A percentile compares a stretch with the other conserved stretches of the same genome.
These are phyloP conservation scores for Leptinotarsa haldemani DNA, from an alignment of 2,888 invertebrate genomes.

Conservation along the genomic window DNA sequence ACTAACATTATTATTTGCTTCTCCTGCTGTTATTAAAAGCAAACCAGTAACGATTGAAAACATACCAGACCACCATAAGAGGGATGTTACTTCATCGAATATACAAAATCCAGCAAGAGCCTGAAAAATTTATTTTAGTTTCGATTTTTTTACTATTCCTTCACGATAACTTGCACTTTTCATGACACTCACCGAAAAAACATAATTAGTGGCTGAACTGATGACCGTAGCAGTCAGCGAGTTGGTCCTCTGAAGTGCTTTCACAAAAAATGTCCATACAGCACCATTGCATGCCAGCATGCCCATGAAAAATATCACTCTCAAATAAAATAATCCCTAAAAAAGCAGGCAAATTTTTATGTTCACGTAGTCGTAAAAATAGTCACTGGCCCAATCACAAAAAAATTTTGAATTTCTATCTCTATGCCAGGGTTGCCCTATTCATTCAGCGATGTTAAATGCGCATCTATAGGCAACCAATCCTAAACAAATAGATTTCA, in stretches of 20 bases:
- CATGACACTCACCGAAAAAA: constrained; percentile 71
- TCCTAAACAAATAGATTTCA: no score
- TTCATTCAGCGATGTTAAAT: no score
- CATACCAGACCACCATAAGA: constrained; percentile 80
- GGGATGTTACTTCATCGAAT: constrained; percentile 77
- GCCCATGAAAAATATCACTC: constrained; percentile 63
- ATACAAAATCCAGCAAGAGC: constrained; percentile 77
- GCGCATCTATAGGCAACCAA: no score
- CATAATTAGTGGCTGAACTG: constrained; percentile 74
- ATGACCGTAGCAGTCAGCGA: constrained; percentile 73
- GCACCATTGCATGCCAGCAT: constrained; percentile 74
- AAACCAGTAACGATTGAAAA: constrained; percentile 77
- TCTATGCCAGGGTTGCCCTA: no score
- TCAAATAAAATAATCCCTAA: constrained; percentile 59
- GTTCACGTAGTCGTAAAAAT: constrained; percentile 12
- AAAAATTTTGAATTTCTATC: no score
- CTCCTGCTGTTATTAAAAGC: constrained; percentile 70
- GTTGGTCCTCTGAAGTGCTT: constrained; percentile 69
- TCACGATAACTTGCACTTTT: not conserved
- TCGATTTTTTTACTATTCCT: not conserved
- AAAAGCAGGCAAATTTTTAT: constrained; percentile 29
- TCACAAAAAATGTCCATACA: constrained; percentile 73
- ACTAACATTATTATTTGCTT: constrained; percentile 28
- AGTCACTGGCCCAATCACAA: constrained; percentile 20
- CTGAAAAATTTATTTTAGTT: constrained; percentile 66